Evolutionary conservation across 2,888 invertebrate genomes (phyloP), one percentile per base, ranked within the genome.

Genomic region (Autographa pulchrina): DNA sequence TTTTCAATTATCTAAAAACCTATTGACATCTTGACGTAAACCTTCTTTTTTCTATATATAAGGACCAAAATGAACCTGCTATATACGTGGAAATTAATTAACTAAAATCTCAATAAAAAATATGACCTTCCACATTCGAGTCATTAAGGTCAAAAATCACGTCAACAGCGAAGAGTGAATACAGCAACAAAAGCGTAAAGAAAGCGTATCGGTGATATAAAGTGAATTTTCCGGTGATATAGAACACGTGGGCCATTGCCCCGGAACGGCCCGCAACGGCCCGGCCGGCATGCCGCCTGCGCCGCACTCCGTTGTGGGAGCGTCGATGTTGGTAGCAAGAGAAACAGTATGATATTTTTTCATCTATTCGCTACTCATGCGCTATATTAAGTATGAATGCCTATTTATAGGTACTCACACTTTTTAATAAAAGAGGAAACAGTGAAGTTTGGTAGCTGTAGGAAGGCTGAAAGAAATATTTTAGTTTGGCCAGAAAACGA

Each of bases 201-300:
- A 73, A 75, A 84, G 81, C 78, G 74, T 75, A 81, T 80, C 66
- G 77, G 76, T 73, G 75, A 72, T 58, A 76, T 82, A 92, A 89
- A 91, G 81, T 91, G 90, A 91, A 93, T 93, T 93, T 92, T 91
- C 90, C 91, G 91, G 93, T 90, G 81, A 89, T 93, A 90, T 91
- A 89, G 89, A 88, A 83, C 81, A 82, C 86, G 84, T 86, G 91
- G 89, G 80, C 91, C 92, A 91, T 93, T 93, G 88, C 89, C 82
- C 84, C 85, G 85, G 85, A 92, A 91, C 86, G 89, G 86, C 83
- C 80, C 85, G 74, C 66, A 92, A 91, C 86, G 89, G 86, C 83
- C 79, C 85, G 74, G 67, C 48, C 48, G 48, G 48, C 72, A 68
- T 80, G 70, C 70, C 69, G 68, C 64, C 78, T 78, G 81, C 76